A percentile compares a stretch with the other conserved stretches of the same genome.
These are phyloP conservation scores for Agrotis ipsilon DNA, from an alignment of 2,888 invertebrate genomes.

Conservation along the genomic window DNA sequence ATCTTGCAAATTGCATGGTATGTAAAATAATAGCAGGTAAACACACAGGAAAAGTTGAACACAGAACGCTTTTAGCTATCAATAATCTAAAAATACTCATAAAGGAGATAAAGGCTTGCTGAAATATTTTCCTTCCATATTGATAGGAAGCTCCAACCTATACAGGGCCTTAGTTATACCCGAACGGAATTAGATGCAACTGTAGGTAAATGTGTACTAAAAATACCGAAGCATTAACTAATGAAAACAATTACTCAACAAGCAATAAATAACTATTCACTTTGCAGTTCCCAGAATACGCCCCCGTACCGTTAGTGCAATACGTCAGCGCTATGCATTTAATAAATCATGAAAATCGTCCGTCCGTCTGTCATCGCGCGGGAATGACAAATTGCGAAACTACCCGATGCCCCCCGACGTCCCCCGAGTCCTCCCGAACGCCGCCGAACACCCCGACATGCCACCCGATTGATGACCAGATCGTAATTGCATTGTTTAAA, in stretches of 20 bases:
- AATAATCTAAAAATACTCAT: no score
- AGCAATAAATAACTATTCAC: slow-evolving; percentile 41
- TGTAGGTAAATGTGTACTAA: not conserved
- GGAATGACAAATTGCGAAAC: slow-evolving; percentile 80
- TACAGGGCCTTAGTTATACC: no score
- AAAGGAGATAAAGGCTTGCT: no score
- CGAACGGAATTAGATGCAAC: no score
- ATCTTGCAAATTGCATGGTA: no score
- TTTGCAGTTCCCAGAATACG: slow-evolving; percentile 52
- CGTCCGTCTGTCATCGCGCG: slow-evolving; percentile 79
- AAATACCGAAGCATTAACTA: slow-evolving; percentile 29
- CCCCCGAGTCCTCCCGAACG: slow-evolving; percentile 49
- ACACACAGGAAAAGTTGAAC: no score
- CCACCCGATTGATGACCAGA: slow-evolving; percentile 61
- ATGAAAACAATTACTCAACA: slow-evolving; percentile 35
- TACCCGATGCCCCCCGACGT: slow-evolving; percentile 65
- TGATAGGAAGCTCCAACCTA: no score
- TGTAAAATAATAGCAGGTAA: no score
- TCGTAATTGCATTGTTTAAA: slow-evolving; percentile 54
- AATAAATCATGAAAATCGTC: slow-evolving; percentile 85
- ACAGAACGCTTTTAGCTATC: no score
- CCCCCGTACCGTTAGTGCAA: slow-evolving; percentile 64
- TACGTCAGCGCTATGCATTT: slow-evolving; percentile 80
- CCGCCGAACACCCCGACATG: slow-evolving; percentile 22
- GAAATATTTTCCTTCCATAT: no score